Evolutionary conservation across 2,113 vertebrate genomes (phyloP).

Genomic region (Cisticola juncidis): DNA sequence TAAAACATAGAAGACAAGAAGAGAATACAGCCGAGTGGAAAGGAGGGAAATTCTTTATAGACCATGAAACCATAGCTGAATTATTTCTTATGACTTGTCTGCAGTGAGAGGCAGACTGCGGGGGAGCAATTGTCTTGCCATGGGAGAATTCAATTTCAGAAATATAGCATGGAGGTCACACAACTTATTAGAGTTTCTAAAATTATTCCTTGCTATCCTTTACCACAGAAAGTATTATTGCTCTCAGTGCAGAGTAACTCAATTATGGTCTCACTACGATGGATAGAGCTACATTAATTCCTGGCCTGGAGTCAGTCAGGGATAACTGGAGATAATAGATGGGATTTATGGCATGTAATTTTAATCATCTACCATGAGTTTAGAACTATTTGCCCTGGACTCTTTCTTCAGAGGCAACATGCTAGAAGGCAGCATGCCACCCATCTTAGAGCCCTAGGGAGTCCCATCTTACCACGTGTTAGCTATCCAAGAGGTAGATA

Average conservation of each 20-base stretch:
- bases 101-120: not conserved
- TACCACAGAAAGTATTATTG: constrained; percentile 45
- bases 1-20: not conserved
- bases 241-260: constrained; percentile 18
- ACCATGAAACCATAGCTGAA: constrained; percentile 9
- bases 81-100: constrained; percentile 17
- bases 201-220: constrained; percentile 52
- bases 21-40: not conserved
- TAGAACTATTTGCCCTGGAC: not conserved
- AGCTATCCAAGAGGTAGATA: not conserved
- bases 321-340: constrained; percentile 5
- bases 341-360: constrained; percentile 4
- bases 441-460: not conserved
- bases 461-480: not conserved
- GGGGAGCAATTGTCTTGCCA: constrained; percentile 43
- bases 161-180: constrained; percentile 54
- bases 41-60: constrained; percentile 19
- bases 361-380: not conserved
- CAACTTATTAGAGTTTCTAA: constrained; percentile 60
- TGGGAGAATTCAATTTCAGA: constrained; percentile 54
- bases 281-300: constrained; percentile 37
- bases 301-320: constrained; percentile 3
- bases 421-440: not conserved
- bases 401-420: not conserved
- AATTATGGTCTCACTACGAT: constrained; percentile 1